Evolutionary conservation across 2,888 invertebrate species (phyloP), one percentile per base, ranked within the genome.

Genomic region (Chironomus tentans): DNA sequence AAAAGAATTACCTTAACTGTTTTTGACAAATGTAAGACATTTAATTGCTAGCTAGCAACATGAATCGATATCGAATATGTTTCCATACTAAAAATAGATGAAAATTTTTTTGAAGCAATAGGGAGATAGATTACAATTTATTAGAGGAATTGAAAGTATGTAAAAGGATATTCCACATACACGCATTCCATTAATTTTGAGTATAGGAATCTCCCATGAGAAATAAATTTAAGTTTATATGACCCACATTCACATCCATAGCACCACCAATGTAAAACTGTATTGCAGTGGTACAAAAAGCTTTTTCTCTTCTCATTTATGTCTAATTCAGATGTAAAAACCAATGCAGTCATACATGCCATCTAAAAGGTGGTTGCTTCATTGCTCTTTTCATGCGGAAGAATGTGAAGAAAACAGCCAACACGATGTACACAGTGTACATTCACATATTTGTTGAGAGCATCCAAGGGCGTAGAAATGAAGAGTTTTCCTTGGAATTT

Each of bases 401-500:
- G 65, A 24, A 65, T 7, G 7, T 24, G n/a, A 4, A 15, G 18
- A 56, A 56, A 56, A 56, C 18, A 7, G 56, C 5, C 1, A 56
- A 56, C n/a, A 50, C 22, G 22, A 2, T 3, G 12, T 56, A 15
- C 12, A 56, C 65, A 24, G 12, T 10, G 24, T 21, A 24, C 65
- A 24, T 18, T 56, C 56, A 15, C n/a, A 56, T n/a, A n/a, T 18
- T 56, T 38, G 38, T 10, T 38, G 10, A 38, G 38, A 38, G 28
- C 21, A 22, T 24, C 24, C 65, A 65, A 65, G 65, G 65, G 24
- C 65, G 65, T 65, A 65, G 65, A 65, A 65, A 65, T 65, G 18
- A 65, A 65, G 22, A 65, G 65, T 65, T 65, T 65, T 65, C 65
- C 65, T 65, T n/a, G 24, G 24, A 24, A 24, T 65, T 56, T 56